A percentile compares a stretch with the other conserved stretches of the same genome.
Evolutionary conservation across 2,113 vertebrate species (phyloP).

Genomic region (Bubo blakistoni): DNA sequence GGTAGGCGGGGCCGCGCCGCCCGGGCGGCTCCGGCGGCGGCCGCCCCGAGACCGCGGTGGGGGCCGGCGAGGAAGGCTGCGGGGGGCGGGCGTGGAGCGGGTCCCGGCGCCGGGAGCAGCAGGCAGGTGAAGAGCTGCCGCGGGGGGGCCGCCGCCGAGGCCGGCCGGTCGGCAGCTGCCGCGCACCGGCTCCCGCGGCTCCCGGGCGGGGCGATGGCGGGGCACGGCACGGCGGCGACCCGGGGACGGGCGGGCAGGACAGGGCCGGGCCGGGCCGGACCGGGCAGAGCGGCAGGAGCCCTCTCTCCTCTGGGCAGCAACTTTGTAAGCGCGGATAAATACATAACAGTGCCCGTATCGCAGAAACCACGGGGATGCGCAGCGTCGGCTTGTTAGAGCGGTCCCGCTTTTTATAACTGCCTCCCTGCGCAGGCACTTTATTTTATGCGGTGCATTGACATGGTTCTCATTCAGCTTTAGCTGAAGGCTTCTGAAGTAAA

Average conservation of each 20-base stretch:
- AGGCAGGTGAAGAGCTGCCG: not conserved
- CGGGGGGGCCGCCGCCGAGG: not conserved
- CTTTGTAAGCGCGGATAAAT: not conserved
- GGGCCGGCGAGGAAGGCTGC: not conserved
- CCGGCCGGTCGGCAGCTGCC: not conserved
- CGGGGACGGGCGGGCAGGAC: no score
- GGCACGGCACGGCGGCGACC: not conserved
- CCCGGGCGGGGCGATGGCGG: not conserved
- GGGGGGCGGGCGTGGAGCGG: not conserved
- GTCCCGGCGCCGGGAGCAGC: not conserved
- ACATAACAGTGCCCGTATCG: rapidly evolving
- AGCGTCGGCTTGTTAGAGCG: not conserved
- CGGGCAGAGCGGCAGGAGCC: not conserved
- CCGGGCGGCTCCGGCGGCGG: not conserved
- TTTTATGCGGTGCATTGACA: not conserved
- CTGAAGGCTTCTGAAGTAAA: not conserved
- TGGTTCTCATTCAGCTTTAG: not conserved
- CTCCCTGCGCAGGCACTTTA: not conserved
- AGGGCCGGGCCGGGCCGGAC: rapidly evolving
- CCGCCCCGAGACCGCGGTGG: not conserved
- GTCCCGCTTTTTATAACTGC: not conserved
- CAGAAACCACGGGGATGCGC: not conserved
- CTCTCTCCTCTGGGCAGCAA: not conserved
- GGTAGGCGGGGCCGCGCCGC: not conserved
- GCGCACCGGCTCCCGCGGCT: not conserved